Evolutionary conservation across 2,888 invertebrate genomes (phyloP).

Genomic region (Archaeoteleia sp.): DNA sequence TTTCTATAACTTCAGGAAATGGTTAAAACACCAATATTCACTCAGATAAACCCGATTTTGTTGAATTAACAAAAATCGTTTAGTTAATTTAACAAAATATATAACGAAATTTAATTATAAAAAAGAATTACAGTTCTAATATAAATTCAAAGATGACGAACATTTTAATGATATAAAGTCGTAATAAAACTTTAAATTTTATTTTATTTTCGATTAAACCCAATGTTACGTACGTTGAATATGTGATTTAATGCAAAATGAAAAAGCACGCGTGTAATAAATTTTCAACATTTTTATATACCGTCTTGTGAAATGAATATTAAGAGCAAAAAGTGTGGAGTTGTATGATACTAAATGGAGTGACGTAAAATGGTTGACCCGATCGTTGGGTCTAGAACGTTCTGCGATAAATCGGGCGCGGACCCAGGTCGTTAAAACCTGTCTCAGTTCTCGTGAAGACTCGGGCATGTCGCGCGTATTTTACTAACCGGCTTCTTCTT

Average conservation of each 20-base stretch:
- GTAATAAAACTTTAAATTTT: conserved; percentile 69
- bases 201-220: not conserved
- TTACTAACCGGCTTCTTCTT: conserved; percentile 39
- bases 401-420: conserved; percentile 26
- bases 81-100: too few species aligned
- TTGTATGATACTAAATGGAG: conserved; percentile 27
- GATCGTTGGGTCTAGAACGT: conserved; percentile 29
- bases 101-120: too few species aligned
- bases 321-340: conserved; percentile 7
- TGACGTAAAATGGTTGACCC: conserved; percentile 35
- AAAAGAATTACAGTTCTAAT: too few species aligned
- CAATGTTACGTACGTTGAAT: too few species aligned
- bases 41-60: too few species aligned
- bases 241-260: too few species aligned
- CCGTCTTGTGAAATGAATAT: not conserved
- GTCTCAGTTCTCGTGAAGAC: conserved; percentile 23
- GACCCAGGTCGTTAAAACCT: conserved; percentile 32
- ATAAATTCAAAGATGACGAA: too few species aligned
- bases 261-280: too few species aligned
- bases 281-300: not conserved
- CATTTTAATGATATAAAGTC: too few species aligned
- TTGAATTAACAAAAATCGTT: too few species aligned
- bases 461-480: conserved; percentile 29
- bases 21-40: too few species aligned
- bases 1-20: too few species aligned